A percentile compares a stretch with the other conserved stretches of the same genome.
phyloP scores from a whole-genome alignment of 2,113 vertebrate genomes.

The Equus przewalskii region DNA sequence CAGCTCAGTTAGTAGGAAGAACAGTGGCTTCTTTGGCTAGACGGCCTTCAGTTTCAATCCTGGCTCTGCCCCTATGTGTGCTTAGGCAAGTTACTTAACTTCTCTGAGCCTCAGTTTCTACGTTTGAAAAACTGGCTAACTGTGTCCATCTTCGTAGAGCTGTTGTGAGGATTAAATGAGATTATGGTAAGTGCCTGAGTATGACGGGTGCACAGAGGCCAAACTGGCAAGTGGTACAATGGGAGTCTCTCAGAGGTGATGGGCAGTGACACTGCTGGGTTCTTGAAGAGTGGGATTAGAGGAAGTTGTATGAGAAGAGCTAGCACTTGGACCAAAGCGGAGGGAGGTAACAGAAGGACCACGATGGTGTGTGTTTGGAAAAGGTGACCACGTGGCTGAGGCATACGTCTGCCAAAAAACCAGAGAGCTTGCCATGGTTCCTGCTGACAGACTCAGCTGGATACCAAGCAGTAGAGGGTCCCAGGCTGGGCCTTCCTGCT shows the following conservation, averaged over 20 bases:
- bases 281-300: neutral
- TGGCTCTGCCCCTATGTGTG: neutral
- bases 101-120: neutral
- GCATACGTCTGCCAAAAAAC: neutral
- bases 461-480: neutral
- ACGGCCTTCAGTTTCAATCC: neutral
- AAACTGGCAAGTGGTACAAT: rapidly evolving
- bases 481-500: neutral
- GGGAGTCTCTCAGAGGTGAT: neutral
- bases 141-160: neutral
- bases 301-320: neutral
- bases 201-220: neutral
- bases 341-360: neutral
- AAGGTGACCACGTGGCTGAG: neutral
- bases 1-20: neutral
- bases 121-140: neutral
- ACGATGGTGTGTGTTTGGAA: neutral
- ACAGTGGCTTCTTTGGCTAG: neutral
- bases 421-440: neutral
- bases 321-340: neutral
- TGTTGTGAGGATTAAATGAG: neutral
- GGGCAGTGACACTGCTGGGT: neutral
- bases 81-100: neutral
- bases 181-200: rapidly evolving
- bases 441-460: neutral